phyloP scores from a whole-genome alignment of 2,888 invertebrate genomes.

The Rhagium mordax region DNA sequence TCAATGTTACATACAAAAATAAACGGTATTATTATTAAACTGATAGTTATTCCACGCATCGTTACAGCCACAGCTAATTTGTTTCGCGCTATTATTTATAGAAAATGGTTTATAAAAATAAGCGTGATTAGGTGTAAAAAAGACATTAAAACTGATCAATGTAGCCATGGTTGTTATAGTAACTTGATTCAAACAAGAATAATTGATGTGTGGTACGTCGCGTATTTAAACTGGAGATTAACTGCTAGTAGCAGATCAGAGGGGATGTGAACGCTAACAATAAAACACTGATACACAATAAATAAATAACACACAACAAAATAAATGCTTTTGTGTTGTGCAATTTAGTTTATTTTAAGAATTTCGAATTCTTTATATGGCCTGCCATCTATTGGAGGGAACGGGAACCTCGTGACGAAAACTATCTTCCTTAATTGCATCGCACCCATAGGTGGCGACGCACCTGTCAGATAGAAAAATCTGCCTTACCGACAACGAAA shows the following conservation, averaged over 20 bases:
- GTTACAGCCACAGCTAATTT: neutral
- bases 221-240: no score
- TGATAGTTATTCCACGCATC: neutral
- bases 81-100: neutral
- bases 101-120: neutral
- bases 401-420: no score
- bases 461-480: neutral
- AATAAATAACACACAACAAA: no score
- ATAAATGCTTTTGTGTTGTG: neutral
- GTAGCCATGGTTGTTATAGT: neutral
- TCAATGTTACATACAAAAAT: slow-evolving; percentile 21
- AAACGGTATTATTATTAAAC: neutral
- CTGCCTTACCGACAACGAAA: slow-evolving; percentile 41
- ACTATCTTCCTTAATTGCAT: neutral
- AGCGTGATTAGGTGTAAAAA: neutral
- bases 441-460: neutral
- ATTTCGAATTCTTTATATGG: neutral
- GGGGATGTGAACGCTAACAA: no score
- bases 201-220: neutral
- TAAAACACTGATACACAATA: no score
- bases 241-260: no score
- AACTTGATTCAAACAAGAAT: slow-evolving; percentile 2
- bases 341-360: neutral
- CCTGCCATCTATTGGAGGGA: no score
- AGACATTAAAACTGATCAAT: neutral